These are phyloP conservation scores for Linnaemya tessellans DNA, from an alignment of 2,888 invertebrate species.

Conservation along the genomic window DNA sequence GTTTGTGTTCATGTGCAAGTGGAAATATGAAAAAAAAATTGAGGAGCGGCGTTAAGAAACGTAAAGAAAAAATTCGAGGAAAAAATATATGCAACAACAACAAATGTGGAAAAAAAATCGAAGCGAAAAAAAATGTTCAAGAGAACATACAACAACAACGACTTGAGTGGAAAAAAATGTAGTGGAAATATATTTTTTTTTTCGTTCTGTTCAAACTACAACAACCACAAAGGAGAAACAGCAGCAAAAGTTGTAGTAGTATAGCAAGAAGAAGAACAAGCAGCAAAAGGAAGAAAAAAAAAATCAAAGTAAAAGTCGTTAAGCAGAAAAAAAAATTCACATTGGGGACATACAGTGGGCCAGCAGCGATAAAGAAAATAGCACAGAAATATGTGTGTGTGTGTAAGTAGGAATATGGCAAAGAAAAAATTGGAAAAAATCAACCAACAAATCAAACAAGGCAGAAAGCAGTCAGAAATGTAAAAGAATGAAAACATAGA, in stretches of 20 bases:
- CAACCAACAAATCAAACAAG: slow-evolving; percentile 18
- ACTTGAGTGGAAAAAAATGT: slow-evolving; percentile 57
- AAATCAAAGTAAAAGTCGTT: slow-evolving; percentile 71
- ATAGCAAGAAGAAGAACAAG: slow-evolving; percentile 55
- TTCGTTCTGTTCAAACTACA: slow-evolving; percentile 74
- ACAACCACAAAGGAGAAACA: slow-evolving; percentile 73
- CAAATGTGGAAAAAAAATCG: slow-evolving; percentile 67
- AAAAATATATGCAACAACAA: slow-evolving; percentile 65
- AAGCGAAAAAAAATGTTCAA: slow-evolving; percentile 71
- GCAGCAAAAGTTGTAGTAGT: slow-evolving; percentile 46
- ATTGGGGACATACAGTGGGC: slow-evolving; percentile 67
- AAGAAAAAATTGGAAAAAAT: slow-evolving; percentile 8
- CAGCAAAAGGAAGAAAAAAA: slow-evolving; percentile 74
- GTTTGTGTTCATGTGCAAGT: slow-evolving; percentile 58
- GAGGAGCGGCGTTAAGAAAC: slow-evolving; percentile 72
- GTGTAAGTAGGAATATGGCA: neutral
- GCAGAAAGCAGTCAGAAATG: slow-evolving; percentile 10
- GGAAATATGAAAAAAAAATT: slow-evolving; percentile 59
- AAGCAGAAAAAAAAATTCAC: slow-evolving; percentile 64
- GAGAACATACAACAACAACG: slow-evolving; percentile 73
- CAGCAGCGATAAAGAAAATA: slow-evolving; percentile 35
- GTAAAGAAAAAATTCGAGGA: slow-evolving; percentile 60
- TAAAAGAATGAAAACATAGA: slow-evolving; percentile 32
- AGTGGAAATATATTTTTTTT: slow-evolving; percentile 49
- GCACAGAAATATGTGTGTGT: neutral